Evolutionary conservation across 2,113 vertebrate species (phyloP).

Genomic region (Clupea harengus): DNA sequence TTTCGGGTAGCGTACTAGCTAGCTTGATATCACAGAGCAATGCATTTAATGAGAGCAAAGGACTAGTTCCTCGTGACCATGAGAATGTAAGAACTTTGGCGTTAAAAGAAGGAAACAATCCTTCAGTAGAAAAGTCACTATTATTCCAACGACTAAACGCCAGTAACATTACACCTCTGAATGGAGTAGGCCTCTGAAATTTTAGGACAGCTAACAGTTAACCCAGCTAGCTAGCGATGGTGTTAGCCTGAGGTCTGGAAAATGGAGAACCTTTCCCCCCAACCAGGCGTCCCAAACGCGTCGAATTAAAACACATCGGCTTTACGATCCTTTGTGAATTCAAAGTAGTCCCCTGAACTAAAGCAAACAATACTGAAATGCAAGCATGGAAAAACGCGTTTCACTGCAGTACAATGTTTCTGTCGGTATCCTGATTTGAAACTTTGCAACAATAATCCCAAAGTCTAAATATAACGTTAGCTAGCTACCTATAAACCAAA

Average conservation of each 20-base stretch:
- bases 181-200: constrained; percentile 9
- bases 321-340: constrained; percentile 2
- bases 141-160: constrained; percentile 8
- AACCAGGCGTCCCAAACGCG: constrained; percentile 10
- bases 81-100: constrained; percentile 44
- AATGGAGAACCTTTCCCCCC: constrained; percentile 9
- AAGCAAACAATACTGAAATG: not conserved
- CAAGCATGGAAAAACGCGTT: not conserved
- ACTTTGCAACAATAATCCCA: constrained; percentile 9
- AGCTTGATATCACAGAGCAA: not conserved
- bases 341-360: not conserved
- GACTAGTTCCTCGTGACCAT: constrained; percentile 59
- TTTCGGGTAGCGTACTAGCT: not conserved
- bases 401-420: not conserved
- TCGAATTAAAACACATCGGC: constrained; percentile 6
- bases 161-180: constrained; percentile 9
- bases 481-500: constrained; percentile 1
- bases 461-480: constrained; percentile 2
- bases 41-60: constrained; percentile 33
- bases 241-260: constrained; percentile 10
- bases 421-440: not conserved
- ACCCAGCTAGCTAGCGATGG: not conserved
- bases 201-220: constrained; percentile 4
- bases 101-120: not conserved
- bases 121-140: constrained; percentile 42